These are phyloP conservation scores for Lamproptera curius DNA, from an alignment of 2,888 invertebrate species.

Conservation along the genomic window DNA sequence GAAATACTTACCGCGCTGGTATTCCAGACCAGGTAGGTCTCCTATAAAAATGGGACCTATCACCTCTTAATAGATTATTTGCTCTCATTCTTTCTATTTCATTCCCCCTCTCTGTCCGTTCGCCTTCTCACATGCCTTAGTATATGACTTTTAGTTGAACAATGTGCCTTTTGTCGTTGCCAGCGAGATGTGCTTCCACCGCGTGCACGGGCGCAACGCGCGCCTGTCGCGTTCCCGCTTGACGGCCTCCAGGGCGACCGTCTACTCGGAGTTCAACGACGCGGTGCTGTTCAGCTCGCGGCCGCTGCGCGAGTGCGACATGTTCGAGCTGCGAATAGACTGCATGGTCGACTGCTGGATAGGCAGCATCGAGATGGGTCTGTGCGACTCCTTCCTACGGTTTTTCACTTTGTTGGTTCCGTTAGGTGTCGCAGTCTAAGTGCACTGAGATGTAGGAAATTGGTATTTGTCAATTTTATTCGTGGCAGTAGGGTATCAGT, in stretches of 20 bases:
- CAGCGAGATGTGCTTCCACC: constrained; percentile 91
- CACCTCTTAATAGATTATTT: too few relatives aligned
- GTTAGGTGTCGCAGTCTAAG: too few relatives aligned
- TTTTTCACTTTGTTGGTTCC: neutral
- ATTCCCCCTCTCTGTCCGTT: too few relatives aligned
- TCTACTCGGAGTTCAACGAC: constrained; percentile 95
- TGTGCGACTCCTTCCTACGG: constrained; percentile 2
- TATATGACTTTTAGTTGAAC: neutral
- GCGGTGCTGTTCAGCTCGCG: constrained; percentile 95
- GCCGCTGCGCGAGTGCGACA: constrained; percentile 91
- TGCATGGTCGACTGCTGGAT: constrained; percentile 96
- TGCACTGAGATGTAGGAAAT: too few relatives aligned
- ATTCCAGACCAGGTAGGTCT: too few relatives aligned
- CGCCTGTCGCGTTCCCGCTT: constrained; percentile 89
- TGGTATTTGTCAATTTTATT: too few relatives aligned
- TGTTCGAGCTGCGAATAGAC: constrained; percentile 94
- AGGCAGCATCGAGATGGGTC: constrained; percentile 93
- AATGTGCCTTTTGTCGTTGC: constrained; percentile 24
- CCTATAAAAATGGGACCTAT: too few relatives aligned
- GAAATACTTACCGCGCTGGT: too few relatives aligned
- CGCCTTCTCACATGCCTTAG: neutral
- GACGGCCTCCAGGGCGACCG: constrained; percentile 91
- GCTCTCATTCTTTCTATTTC: too few relatives aligned
- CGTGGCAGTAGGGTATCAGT: too few relatives aligned
- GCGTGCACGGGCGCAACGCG: constrained; percentile 93